phyloP scores from a whole-genome alignment of 2,888 invertebrate species.

The Carcina quercana region DNA sequence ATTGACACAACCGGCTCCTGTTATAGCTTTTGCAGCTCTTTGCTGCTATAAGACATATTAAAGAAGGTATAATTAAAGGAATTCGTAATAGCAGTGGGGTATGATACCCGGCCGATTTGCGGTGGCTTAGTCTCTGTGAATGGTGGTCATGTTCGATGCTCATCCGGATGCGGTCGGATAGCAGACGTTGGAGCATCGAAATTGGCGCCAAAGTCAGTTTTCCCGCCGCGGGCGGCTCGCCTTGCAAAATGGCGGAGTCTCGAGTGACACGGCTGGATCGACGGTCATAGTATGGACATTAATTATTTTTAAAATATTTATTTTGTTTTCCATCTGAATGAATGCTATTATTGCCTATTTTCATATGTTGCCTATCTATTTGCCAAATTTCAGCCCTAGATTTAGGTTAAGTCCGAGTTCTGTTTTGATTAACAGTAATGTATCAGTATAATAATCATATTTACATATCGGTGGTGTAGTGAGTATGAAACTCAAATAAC shows the following conservation, averaged over 20 bases:
- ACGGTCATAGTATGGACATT: constrained; percentile 34
- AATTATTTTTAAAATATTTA: neutral
- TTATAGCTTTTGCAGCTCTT: constrained; percentile 20
- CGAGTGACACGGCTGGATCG: constrained; percentile 57
- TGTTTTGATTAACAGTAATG: no score
- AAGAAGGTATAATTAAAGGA: constrained; percentile 64
- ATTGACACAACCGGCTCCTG: constrained; percentile 37
- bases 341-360: no score
- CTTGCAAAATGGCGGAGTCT: constrained; percentile 69
- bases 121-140: constrained; percentile 20
- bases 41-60: constrained; percentile 49
- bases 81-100: constrained; percentile 55
- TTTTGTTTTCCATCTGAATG: no score
- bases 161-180: constrained; percentile 37
- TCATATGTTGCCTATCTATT: no score
- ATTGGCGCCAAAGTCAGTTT: constrained; percentile 72
- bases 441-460: no score
- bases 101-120: constrained; percentile 31
- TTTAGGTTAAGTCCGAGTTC: no score
- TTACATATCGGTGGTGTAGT: no score
- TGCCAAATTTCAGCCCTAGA: no score
- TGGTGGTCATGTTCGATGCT: constrained; percentile 11
- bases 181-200: constrained; percentile 48
- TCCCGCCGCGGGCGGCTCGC: constrained; percentile 67
- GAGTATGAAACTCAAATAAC: no score